Percentiles rank a stretch among this genome's conserved stretches.
phyloP scores from a whole-genome alignment of 2,888 invertebrate genomes.

The Ochlodes sylvanus region DNA sequence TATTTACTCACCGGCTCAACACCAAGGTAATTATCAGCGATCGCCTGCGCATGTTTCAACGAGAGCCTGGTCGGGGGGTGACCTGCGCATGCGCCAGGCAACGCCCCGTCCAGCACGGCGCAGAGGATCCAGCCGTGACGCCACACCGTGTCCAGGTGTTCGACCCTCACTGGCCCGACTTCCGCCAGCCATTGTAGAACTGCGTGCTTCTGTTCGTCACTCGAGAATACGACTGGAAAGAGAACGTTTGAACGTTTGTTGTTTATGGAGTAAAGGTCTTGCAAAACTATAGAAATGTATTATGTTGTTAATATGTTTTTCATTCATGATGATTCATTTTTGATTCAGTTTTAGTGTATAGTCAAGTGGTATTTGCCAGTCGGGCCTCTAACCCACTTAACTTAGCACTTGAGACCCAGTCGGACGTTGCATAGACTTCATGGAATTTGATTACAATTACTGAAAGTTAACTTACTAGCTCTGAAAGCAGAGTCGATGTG shows the following conservation, averaged over 20 bases:
- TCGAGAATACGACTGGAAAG: conserved; percentile 72
- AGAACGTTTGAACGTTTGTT: background rate
- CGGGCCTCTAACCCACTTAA: no score
- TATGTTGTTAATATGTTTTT: no score
- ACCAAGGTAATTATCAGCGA: conserved; percentile 86
- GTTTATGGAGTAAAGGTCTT: no score
- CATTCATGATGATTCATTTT: no score
- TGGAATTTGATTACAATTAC: no score
- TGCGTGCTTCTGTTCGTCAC: conserved; percentile 72
- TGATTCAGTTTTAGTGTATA: no score
- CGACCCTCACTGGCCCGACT: conserved; percentile 68
- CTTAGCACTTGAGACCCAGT: no score
- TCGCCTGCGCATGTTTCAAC: conserved; percentile 83
- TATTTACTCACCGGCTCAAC: conserved; percentile 80
- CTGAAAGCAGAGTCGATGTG: conserved; percentile 83
- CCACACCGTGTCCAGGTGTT: conserved; percentile 84
- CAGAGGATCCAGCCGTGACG: conserved; percentile 86
- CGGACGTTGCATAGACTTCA: no score
- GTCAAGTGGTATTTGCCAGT: no score
- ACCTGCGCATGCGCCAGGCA: conserved; percentile 86
- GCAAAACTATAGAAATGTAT: no score
- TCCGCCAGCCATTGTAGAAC: conserved; percentile 76
- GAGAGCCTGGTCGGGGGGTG: conserved; percentile 79
- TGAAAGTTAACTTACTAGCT: conserved; percentile 71
- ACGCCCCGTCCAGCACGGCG: conserved; percentile 82